phyloP scores from a whole-genome alignment of 1,140 invertebrate genomes.

The Drosophila truncata region DNA sequence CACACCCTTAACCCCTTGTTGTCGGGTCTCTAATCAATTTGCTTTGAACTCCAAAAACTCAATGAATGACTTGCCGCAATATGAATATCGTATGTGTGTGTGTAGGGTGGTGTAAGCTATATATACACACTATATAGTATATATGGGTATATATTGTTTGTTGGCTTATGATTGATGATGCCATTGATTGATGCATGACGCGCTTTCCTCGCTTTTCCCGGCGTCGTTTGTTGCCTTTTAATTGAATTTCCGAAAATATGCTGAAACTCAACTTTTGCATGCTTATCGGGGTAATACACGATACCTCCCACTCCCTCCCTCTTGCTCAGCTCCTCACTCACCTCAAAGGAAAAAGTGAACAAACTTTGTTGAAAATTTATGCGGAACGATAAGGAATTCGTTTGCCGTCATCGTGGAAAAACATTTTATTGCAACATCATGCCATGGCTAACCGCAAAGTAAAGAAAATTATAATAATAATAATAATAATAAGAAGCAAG shows the following conservation, averaged over 20 bases:
- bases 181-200: constrained; percentile 80
- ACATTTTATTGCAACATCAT: constrained; percentile 80
- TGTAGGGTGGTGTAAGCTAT: constrained; percentile 3
- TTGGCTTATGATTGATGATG: constrained; percentile 78
- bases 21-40: constrained; percentile 43
- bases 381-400: constrained; percentile 64
- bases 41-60: constrained; percentile 50
- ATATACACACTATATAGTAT: constrained; percentile 8
- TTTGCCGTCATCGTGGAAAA: constrained; percentile 64
- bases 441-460: constrained; percentile 39
- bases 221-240: constrained; percentile 68
- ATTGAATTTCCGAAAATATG: constrained; percentile 72
- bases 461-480: constrained; percentile 18
- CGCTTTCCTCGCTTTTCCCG: constrained; percentile 52
- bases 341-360: constrained; percentile 5
- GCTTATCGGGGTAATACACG: constrained; percentile 68
- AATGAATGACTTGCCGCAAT: constrained; percentile 57
- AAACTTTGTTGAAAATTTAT: constrained; percentile 61
- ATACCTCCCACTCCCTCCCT: background rate
- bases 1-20: constrained; percentile 31
- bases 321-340: no score
- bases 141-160: constrained; percentile 44
- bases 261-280: constrained; percentile 68
- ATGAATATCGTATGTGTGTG: constrained; percentile 41
- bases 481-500: background rate